phyloP scores from a whole-genome alignment of 1,140 invertebrate genomes.

The Anastrepha obliqua region DNA sequence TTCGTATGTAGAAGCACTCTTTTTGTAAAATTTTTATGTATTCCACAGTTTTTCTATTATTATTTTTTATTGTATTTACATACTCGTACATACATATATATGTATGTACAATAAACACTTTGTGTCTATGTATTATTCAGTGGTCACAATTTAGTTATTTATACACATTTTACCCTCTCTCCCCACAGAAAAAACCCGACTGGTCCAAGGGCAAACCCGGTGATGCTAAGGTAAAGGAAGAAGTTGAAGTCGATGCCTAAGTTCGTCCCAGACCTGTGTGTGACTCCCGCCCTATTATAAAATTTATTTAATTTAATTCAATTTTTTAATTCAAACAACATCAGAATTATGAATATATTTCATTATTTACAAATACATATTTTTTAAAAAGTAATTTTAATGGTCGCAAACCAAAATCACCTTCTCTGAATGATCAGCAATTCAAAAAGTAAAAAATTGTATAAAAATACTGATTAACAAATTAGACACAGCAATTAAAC shows the following conservation, averaged over 20 bases:
- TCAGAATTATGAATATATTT: constrained; percentile 44
- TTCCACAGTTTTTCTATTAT: not conserved
- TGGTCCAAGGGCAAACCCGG: constrained; percentile 90
- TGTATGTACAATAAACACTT: not conserved
- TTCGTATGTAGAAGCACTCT: not conserved
- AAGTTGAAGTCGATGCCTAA: constrained; percentile 86
- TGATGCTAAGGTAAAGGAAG: constrained; percentile 91
- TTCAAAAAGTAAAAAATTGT: not conserved
- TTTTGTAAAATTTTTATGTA: not conserved
- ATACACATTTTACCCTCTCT: not conserved
- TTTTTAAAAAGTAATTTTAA: constrained; percentile 57
- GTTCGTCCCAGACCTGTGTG: constrained; percentile 58
- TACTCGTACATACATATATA: constrained; percentile 5
- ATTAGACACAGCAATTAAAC: not conserved
- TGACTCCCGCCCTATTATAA: constrained; percentile 58
- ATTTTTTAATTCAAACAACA: constrained; percentile 56
- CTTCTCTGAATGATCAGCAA: constrained; percentile 26
- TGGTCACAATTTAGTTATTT: constrained; percentile 52
- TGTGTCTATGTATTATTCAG: constrained; percentile 55
- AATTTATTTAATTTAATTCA: constrained; percentile 49
- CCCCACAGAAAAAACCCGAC: constrained; percentile 90
- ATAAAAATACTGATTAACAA: constrained; percentile 24
- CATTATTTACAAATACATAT: constrained; percentile 57
- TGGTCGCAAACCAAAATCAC: constrained; percentile 42
- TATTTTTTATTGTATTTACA: not conserved